phyloP scores from a whole-genome alignment of 2,888 invertebrate genomes.

The Beris chalybata region DNA sequence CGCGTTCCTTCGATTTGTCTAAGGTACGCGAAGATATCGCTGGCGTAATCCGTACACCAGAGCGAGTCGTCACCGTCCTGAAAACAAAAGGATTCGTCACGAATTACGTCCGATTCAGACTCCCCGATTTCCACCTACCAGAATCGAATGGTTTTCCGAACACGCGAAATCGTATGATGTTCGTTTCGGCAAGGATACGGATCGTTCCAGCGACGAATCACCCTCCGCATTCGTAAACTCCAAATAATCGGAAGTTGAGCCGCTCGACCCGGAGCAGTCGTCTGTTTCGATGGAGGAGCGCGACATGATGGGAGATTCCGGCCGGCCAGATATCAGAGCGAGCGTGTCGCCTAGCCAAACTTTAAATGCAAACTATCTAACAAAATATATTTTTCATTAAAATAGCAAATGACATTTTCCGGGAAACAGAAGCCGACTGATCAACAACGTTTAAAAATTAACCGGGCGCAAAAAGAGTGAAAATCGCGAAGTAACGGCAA shows the following conservation, averaged over 20 bases:
- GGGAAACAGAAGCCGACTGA: slow-evolving; percentile 1
- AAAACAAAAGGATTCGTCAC: not conserved
- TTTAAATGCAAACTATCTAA: not conserved
- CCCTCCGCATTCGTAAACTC: not conserved
- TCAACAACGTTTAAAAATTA: not conserved
- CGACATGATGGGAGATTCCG: not conserved
- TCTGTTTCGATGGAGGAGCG: slow-evolving; percentile 11
- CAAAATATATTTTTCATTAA: not conserved
- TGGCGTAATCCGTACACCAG: slow-evolving; percentile 50
- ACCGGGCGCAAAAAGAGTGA: not conserved
- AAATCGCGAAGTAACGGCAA: slow-evolving; percentile 5
- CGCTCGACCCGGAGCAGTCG: not conserved
- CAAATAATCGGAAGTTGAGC: not conserved
- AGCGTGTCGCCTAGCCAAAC: no score
- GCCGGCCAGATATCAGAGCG: not conserved
- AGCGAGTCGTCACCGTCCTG: slow-evolving; percentile 5
- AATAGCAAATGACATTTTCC: slow-evolving; percentile 13
- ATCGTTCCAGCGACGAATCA: slow-evolving; percentile 15
- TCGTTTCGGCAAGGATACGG: slow-evolving; percentile 19
- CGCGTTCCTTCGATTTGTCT: slow-evolving; percentile 49
- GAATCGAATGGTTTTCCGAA: not conserved
- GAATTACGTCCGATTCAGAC: no score
- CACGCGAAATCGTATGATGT: not conserved
- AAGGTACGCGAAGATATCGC: slow-evolving; percentile 49
- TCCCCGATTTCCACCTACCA: slow-evolving; percentile 5